Evolutionary conservation across 2,797 vertebrate species (phyloP).

Genomic region (Pitangus sulphuratus): DNA sequence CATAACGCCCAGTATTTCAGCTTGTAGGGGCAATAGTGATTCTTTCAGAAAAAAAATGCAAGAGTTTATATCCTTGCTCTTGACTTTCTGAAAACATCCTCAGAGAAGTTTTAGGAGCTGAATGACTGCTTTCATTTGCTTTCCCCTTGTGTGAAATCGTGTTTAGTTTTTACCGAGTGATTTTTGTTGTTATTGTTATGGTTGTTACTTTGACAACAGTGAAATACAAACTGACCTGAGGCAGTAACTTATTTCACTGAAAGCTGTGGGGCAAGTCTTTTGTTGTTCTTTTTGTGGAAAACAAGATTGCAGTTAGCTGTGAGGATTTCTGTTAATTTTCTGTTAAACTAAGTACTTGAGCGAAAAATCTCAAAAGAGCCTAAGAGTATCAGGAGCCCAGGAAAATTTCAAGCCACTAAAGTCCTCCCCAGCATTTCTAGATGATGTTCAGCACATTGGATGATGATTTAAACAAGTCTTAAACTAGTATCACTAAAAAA

Average conservation of each 20-base stretch:
- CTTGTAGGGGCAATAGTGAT: neutral
- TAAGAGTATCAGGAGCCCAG: neutral
- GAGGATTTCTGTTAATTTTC: neutral
- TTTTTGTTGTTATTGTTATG: neutral
- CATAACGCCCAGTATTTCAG: neutral
- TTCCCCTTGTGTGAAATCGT: neutral
- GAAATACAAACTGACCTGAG: neutral
- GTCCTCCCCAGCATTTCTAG: neutral
- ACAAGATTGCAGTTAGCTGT: neutral
- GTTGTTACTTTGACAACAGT: neutral
- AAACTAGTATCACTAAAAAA: constrained; percentile 57
- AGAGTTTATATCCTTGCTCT: neutral
- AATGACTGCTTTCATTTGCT: neutral
- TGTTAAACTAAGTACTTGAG: neutral
- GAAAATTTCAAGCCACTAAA: neutral
- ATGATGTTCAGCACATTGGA: constrained; percentile 2
- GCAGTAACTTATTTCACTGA: neutral
- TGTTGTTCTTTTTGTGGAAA: neutral
- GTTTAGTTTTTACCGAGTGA: neutral
- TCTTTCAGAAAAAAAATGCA: neutral
- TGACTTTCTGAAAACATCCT: neutral
- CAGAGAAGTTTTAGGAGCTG: neutral
- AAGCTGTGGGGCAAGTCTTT: neutral
- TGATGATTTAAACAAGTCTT: constrained; percentile 49
- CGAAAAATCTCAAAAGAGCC: neutral